Evolutionary conservation across 2,888 invertebrate genomes (phyloP).

Genomic region (Tetranychus truncatus): DNA sequence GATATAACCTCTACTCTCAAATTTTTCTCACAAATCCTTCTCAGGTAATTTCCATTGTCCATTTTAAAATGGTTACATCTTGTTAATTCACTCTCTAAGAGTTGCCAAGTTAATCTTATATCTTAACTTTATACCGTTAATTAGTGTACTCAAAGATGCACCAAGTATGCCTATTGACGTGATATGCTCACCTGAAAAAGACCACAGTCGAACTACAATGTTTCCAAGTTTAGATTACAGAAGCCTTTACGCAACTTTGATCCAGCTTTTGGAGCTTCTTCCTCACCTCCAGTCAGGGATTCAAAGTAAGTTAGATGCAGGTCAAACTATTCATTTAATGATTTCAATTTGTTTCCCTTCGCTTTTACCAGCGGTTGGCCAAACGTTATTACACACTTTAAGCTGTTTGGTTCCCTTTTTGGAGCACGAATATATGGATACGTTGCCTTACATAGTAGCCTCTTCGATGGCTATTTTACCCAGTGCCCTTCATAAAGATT

Average conservation of each 20-base stretch:
- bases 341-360: conserved; percentile 13
- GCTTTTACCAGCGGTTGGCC: conserved; percentile 59
- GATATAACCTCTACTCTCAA: conserved; percentile 95
- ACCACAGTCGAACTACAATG: conserved; percentile 63
- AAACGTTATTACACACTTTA: conserved; percentile 75
- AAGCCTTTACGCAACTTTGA: conserved; percentile 15
- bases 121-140: conserved; percentile 11
- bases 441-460: conserved; percentile 79
- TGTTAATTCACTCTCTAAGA: too few relatives aligned
- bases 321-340: conserved; percentile 24
- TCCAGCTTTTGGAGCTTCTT: conserved; percentile 12
- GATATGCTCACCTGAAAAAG: conserved; percentile 67
- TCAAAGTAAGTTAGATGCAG: conserved; percentile 11
- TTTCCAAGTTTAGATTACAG: conserved; percentile 27
- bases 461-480: conserved; percentile 85
- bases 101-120: not conserved
- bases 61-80: not conserved
- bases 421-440: conserved; percentile 86
- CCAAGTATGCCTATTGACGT: conserved; percentile 77
- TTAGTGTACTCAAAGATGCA: conserved; percentile 89
- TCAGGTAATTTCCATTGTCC: conserved; percentile 48
- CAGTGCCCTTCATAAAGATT: conserved; percentile 70
- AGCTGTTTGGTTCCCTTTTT: conserved; percentile 87
- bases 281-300: conserved; percentile 20
- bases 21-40: conserved; percentile 87